A percentile compares a stretch with the other conserved stretches of the same genome.
Conservation (phyloP, 2,797 vertebrate genomes). For the Choloepus didactylus region DNA sequence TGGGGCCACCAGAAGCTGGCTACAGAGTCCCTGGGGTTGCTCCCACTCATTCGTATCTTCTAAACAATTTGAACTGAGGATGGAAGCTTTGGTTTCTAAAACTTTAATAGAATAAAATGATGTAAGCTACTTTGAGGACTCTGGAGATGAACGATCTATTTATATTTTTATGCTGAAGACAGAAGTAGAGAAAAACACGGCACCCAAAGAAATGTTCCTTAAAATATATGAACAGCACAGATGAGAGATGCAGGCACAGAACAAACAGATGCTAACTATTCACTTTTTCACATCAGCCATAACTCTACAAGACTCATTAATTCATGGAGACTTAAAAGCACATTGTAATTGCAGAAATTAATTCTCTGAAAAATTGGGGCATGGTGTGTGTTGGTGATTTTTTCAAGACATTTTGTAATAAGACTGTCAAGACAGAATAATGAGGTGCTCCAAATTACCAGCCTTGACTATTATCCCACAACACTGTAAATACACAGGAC, state of each 20-base stretch:
- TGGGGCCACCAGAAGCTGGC: background rate
- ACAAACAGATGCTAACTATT: constrained; percentile 74
- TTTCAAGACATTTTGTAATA: background rate
- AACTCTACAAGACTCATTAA: constrained; percentile 43
- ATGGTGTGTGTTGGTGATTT: background rate
- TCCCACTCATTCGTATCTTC: background rate
- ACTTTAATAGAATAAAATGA: constrained; percentile 71
- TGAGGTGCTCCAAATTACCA: background rate
- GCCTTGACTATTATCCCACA: background rate
- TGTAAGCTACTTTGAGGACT: constrained; percentile 76
- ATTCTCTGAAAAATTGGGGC: constrained; percentile 39
- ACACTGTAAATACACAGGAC: background rate
- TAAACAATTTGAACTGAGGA: background rate
- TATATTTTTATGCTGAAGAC: constrained; percentile 81
- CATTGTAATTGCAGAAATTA: constrained; percentile 19
- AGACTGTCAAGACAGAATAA: constrained; percentile 34
- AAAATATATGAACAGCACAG: constrained; percentile 76
- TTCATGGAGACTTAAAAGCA: constrained; percentile 40
- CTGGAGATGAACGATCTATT: constrained; percentile 79
- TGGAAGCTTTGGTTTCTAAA: constrained; percentile 70
- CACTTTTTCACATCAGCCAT: constrained; percentile 69
- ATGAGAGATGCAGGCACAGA: constrained; percentile 58
- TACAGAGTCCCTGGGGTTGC: background rate
- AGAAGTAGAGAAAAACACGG: constrained; percentile 79
- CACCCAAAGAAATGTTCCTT: constrained; percentile 77